Conservation (phyloP, 2,113 vertebrate genomes). For the Cebus imitator region DNA sequence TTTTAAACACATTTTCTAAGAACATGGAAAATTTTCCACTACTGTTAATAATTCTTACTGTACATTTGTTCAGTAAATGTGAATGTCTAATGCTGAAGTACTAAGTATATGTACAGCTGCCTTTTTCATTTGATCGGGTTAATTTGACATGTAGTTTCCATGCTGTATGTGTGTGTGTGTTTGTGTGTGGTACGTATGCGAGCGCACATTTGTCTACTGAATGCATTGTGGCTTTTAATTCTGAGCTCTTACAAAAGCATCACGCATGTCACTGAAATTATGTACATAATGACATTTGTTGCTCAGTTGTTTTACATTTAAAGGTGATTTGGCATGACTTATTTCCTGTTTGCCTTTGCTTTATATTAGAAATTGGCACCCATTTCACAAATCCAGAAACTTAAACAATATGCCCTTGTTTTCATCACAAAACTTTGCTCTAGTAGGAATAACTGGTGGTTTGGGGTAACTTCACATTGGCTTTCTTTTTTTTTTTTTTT, state of each 20-base stretch:
- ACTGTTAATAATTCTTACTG: neutral
- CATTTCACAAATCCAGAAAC: neutral
- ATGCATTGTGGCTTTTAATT: conserved; percentile 11
- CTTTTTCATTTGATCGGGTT: conserved; percentile 42
- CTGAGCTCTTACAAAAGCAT: neutral
- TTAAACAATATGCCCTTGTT: conserved; percentile 40
- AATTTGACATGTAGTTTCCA: neutral
- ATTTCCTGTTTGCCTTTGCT: conserved; percentile 20
- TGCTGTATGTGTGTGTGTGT: neutral
- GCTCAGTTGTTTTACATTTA: conserved; percentile 29
- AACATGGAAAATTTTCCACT: neutral
- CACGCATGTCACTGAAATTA: neutral
- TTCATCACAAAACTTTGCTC: neutral
- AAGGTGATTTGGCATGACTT: neutral
- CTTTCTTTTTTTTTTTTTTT: neutral
- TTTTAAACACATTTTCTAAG: neutral
- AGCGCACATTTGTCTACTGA: neutral
- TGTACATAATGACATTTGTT: neutral
- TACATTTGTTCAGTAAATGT: neutral
- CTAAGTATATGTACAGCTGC: neutral
- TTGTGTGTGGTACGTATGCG: neutral
- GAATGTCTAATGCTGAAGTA: neutral
- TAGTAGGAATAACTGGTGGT: neutral
- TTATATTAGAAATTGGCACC: neutral
- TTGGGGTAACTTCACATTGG: neutral